Conservation (phyloP, 2,888 invertebrate genomes). For the Fabriciana adippe region DNA sequence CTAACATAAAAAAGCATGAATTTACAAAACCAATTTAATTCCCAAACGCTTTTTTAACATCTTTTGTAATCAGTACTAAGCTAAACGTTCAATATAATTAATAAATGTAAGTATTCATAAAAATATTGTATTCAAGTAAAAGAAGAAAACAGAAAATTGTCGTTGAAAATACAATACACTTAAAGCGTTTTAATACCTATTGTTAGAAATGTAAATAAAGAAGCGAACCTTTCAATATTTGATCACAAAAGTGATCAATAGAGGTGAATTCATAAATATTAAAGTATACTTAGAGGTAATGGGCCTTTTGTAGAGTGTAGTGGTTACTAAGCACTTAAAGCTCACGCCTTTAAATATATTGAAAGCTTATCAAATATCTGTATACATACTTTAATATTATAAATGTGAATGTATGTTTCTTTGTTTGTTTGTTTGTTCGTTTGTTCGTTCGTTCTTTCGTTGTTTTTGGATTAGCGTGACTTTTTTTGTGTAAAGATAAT, state of each 20-base stretch:
- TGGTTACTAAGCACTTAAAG: no score
- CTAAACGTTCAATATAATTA: background rate
- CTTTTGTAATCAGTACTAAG: background rate
- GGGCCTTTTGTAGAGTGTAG: background rate
- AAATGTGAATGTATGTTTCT: no score
- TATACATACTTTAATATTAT: no score
- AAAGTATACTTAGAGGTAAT: constrained; percentile 13
- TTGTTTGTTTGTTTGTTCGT: no score
- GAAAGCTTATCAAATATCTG: no score
- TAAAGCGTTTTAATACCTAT: background rate
- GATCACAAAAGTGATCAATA: constrained; percentile 9
- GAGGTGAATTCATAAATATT: constrained; percentile 11
- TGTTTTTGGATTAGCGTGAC: no score
- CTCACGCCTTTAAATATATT: no score
- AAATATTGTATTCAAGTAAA: background rate
- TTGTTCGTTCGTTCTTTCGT: no score
- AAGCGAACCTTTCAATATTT: constrained; percentile 11
- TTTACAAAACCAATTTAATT: no score
- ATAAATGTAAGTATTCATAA: background rate
- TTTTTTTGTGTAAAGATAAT: no score
- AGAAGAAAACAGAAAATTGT: constrained; percentile 8
- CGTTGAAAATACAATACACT: constrained; percentile 14
- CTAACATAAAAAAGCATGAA: no score
- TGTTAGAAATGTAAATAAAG: constrained; percentile 16
- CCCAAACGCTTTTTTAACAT: no score